Evolutionary conservation across 2,113 vertebrate species (phyloP).

Genomic region (Drymodes brunneopygia): DNA sequence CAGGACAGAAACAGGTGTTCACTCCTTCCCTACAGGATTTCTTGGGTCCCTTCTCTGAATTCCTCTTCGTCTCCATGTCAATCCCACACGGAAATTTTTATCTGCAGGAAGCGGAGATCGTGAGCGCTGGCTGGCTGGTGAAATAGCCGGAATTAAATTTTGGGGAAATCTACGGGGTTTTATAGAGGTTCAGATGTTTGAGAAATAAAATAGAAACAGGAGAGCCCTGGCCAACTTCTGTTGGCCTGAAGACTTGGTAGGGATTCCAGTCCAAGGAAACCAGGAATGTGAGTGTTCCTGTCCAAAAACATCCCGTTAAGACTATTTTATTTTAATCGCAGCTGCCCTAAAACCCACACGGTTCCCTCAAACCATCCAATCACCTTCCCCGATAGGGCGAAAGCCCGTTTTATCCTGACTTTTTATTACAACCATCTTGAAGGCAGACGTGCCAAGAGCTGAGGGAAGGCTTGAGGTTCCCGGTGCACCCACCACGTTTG

Average conservation of each 20-base stretch:
- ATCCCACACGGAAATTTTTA: background rate
- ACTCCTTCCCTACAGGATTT: background rate
- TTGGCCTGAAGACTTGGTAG: background rate
- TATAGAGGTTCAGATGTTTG: slow-evolving; percentile 40
- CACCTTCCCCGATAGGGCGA: background rate
- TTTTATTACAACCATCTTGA: slow-evolving; percentile 50
- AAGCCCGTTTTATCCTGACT: slow-evolving; percentile 18
- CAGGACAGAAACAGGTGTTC: background rate
- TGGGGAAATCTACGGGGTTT: background rate
- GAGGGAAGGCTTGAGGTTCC: slow-evolving; percentile 29
- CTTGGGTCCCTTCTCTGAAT: slow-evolving; percentile 11
- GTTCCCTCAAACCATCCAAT: background rate
- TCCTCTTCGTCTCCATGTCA: background rate
- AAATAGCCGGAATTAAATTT: slow-evolving; percentile 3
- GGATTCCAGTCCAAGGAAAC: background rate
- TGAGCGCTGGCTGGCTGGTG: background rate
- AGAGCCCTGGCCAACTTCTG: slow-evolving; percentile 32
- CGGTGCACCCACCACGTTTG: background rate
- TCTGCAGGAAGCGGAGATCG: background rate
- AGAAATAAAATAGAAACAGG: slow-evolving; percentile 28
- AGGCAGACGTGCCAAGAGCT: slow-evolving; percentile 30
- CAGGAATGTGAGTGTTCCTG: slow-evolving; percentile 23
- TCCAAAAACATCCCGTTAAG: slow-evolving; percentile 28
- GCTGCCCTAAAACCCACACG: background rate
- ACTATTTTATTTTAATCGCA: slow-evolving; percentile 37